Evolutionary conservation across 2,797 vertebrate species (phyloP), one percentile per base, ranked within the genome.

Genomic region (Steatocranus sp.): DNA sequence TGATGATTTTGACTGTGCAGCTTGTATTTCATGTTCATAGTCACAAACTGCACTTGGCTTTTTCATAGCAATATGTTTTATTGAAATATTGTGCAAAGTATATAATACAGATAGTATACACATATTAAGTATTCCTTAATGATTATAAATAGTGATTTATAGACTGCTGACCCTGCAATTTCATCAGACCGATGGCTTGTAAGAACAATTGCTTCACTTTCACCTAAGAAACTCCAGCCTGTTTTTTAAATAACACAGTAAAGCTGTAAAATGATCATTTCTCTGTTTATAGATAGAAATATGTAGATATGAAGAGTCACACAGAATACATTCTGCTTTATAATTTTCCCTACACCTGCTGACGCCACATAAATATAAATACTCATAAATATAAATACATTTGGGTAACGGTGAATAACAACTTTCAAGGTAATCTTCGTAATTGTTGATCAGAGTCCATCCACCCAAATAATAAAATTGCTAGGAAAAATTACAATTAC

Each of bases 401-500:
- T 36, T 48, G 41, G 6, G 23, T 30, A 1, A 70, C 41, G n/a
- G 3, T 2, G 25, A 46, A 11, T 18, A 18, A 17, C 41, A 46
- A 5, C 41, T 70, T 70, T 70, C 23, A 30, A 46, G 41, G 66
- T 15, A 70, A 0, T 27, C 6, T 41, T 70, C 15, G 27, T 46
- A 46, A 48, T 27, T 70, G 41, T 9, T 27, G 9, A 25, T 34
- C 17, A 61, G 34, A 34, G 30, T 61, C 30, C 30, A 34, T 11
- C 17, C 17, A 61, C 10, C 30, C 32, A 61, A 61, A 36, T 12
- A 61, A 61, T 3, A 61, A n/a, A 12, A 61, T 32, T 46, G 27
- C 25, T 32, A 32, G 43, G 41, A 0, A n/a, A 12, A 0, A 30
- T 48, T 4, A 73, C 6, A 5, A 7, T 30, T 48, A 12, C 15